Conservation (phyloP, 2,888 invertebrate species). For the Galeruca laticollis region DNA sequence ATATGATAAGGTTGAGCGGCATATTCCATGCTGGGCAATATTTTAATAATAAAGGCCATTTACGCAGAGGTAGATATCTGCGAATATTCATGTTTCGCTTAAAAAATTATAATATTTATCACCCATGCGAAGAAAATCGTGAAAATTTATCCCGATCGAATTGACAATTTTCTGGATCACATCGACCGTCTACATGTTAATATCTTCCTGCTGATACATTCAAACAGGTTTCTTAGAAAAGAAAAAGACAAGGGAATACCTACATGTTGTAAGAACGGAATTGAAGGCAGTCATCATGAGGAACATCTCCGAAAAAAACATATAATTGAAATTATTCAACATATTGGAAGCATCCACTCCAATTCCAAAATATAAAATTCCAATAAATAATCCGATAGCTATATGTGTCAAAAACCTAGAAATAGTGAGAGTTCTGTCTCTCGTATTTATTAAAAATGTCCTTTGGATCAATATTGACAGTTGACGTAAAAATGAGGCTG, state of each 20-base stretch:
- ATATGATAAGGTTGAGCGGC: no score
- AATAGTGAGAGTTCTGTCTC: constrained; percentile 81
- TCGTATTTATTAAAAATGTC: constrained; percentile 74
- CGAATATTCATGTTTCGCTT: no score
- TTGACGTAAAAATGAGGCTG: constrained; percentile 72
- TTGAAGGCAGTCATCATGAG: constrained; percentile 95
- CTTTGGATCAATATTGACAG: constrained; percentile 73
- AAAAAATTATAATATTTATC: no score
- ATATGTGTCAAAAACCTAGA: constrained; percentile 85
- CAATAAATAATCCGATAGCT: constrained; percentile 84
- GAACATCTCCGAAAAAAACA: constrained; percentile 94
- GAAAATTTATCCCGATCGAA: no score
- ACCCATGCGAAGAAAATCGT: no score
- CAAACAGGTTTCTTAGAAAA: neutral
- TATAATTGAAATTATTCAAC: constrained; percentile 87
- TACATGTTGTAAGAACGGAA: constrained; percentile 90
- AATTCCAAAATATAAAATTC: constrained; percentile 84
- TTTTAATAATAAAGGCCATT: no score
- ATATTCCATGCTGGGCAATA: no score
- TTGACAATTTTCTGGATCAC: no score
- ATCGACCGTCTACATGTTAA: no score
- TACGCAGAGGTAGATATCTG: no score
- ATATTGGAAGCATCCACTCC: constrained; percentile 88
- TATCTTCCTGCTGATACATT: neutral
- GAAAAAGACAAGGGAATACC: constrained; percentile 67